Evolutionary conservation across 2,888 invertebrate genomes (phyloP), one percentile per base, ranked within the genome.

Genomic region (Tipula helvola): DNA sequence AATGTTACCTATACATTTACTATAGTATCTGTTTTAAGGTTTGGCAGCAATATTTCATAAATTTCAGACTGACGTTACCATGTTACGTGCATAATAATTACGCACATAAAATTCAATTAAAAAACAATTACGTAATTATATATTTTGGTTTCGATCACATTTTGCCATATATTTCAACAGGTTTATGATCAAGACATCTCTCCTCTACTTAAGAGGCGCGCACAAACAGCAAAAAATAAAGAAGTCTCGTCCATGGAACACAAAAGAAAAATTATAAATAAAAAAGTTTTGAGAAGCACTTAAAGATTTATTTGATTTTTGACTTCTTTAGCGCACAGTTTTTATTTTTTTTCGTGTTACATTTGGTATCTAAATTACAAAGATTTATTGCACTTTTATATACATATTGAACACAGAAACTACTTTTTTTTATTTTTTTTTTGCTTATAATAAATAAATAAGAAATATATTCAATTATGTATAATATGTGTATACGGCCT

Each of bases 271-370:
- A 16, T 52, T 52, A 52, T 12, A 12, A 71, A 71, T 28, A 28
- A 71, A 71, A 71, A 71, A 71, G 28, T 71, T 71, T 71, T 71
- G 71, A 71, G 71, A 71, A 71, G 71, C 71, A 71, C 71, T 71
- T 71, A 71, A 71, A 71, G 71, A 71, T 71, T 71, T 71, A 71
- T 71, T 71, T 71, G 71, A 71, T 71, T 71, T 71, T 71, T 71
- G 71, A 71, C 71, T 71, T 71, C 71, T 71, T 71, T 71, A 71
- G 71, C 71, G 71, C 71, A 71, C 71, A 71, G 28, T 28, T 71
- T 71, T 71, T 71, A 71, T 71, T 71, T 28, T 71, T 71, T 71
- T 71, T 71, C 71, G 71, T 71, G 71, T 71, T 71, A 71, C 71
- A 71, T 71, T 71, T 71, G 71, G 71, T 71, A 71, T 71, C 71